Evolutionary conservation across 1,140 invertebrate species (phyloP), one percentile per base, ranked within the genome.

Genomic region (Brachionus asplanchnoidis): DNA sequence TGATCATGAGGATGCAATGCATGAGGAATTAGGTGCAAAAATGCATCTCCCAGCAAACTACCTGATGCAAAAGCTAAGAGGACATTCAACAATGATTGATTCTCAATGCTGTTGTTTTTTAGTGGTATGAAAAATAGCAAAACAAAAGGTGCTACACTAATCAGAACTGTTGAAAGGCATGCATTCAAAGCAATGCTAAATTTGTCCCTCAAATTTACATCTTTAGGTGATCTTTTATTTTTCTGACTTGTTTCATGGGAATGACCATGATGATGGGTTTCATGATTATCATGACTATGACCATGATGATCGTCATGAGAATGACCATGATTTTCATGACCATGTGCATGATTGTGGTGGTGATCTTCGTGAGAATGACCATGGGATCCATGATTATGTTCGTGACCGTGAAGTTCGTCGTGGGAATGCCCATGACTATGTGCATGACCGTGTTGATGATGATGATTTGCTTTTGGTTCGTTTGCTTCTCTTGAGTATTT

Each of bases 11-110:
- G 85, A 65, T 85, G 86, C 1, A 97, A 91, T 17, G 96, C 95
- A 91, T 98, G 96, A 44, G 97, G 97, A 88, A 98, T 98, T 28
- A 98, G 90, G 91, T 98, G 97, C 2, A 98, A 90, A 90, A 98
- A 98, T 5, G 97, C 96, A 92, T 98, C 97, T 8, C 96, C 97
- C 1, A 98, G 90, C 11, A 98, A 90, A 85, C 96, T 96, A 70
- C 97, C 97, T 6, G 95, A 96, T 7, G 95, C 96, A 91, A 98
- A 98, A 84, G 94, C 95, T 17, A 98, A 90, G 14, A 98, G 90
- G 50, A 97, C 92, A 90, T 97, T 97, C 11, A 98, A 89, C 26
- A 96, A 89, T 88, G 86, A 85, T 85, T 96, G 92, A 87, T 94
- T 93, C 87, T 95, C 93, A 70, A 88, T 85, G 11, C 88, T 92